phyloP scores from a whole-genome alignment of 2,888 invertebrate genomes.

The Cataglyphis cursor region DNA sequence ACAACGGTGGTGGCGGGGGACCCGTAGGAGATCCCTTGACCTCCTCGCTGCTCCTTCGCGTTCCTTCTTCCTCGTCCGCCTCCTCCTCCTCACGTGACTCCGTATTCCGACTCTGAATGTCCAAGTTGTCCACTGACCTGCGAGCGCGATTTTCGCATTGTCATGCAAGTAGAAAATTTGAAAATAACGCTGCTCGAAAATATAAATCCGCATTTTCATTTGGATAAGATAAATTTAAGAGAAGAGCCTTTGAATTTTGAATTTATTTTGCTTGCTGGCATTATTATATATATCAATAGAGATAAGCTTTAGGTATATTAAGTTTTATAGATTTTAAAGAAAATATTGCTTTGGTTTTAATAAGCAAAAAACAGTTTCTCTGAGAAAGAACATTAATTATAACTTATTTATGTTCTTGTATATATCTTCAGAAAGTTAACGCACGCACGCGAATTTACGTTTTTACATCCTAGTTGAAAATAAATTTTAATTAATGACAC shows the following conservation, averaged over 20 bases:
- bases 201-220: not conserved
- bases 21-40: constrained; percentile 79
- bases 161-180: constrained; percentile 33
- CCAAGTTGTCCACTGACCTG: constrained; percentile 86
- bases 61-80: constrained; percentile 57
- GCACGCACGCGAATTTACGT: not conserved
- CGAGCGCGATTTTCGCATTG: constrained; percentile 43
- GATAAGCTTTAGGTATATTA: not conserved
- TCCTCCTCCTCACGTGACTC: constrained; percentile 59
- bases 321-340: not conserved
- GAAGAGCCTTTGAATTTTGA: not conserved
- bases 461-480: not conserved
- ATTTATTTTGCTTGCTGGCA: not conserved
- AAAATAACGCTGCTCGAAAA: not conserved
- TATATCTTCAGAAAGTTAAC: not conserved
- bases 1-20: constrained; percentile 88
- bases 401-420: constrained; percentile 11
- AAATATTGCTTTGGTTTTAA: not conserved
- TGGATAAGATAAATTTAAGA: not conserved
- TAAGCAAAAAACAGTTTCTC: not conserved
- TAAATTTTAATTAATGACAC: not conserved
- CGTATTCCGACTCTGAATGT: constrained; percentile 80
- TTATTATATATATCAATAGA: not conserved
- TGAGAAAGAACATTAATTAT: not conserved
- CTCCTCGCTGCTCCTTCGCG: constrained; percentile 62